Percentiles rank a stretch among this genome's conserved stretches.
Conservation (phyloP, 2,888 invertebrate genomes). For the Vandiemenella viatica region DNA sequence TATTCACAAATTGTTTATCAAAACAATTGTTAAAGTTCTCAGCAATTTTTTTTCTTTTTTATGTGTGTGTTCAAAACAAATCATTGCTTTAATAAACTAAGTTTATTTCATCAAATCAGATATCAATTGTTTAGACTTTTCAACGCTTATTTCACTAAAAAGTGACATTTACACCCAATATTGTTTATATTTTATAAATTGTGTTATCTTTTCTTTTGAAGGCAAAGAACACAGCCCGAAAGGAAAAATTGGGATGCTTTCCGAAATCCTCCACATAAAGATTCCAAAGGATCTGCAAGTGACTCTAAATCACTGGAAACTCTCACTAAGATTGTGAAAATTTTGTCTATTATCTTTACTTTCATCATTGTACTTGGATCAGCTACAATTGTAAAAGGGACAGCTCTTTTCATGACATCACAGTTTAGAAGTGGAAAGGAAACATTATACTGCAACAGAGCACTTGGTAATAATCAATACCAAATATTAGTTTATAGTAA, state of each 20-base stretch:
- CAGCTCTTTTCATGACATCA: conserved; percentile 82
- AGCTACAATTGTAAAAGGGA: conserved; percentile 77
- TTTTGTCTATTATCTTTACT: conserved; percentile 69
- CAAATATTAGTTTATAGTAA: neutral
- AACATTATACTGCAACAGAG: conserved; percentile 68
- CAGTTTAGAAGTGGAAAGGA: conserved; percentile 61
- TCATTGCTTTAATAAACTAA: too few species aligned
- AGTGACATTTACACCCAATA: too few species aligned
- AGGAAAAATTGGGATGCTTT: conserved; percentile 97
- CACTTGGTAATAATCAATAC: conserved; percentile 48
- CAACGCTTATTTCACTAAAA: too few species aligned
- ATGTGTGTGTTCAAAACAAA: too few species aligned
- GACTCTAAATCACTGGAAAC: conserved; percentile 74
- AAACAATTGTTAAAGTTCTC: too few species aligned
- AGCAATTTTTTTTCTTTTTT: too few species aligned
- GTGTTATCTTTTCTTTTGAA: neutral
- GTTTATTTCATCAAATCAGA: too few species aligned
- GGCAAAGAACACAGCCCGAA: conserved; percentile 36
- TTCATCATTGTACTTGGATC: conserved; percentile 71
- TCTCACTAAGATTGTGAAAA: conserved; percentile 69
- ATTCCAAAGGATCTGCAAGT: conserved; percentile 77
- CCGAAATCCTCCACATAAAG: conserved; percentile 76
- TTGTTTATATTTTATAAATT: too few species aligned
- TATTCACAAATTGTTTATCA: too few species aligned
- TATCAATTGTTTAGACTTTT: too few species aligned